Percentiles rank a stretch among this genome's conserved stretches.
Evolutionary conservation across 2,113 vertebrate species (phyloP).

Genomic region (Pseudois nayaur): DNA sequence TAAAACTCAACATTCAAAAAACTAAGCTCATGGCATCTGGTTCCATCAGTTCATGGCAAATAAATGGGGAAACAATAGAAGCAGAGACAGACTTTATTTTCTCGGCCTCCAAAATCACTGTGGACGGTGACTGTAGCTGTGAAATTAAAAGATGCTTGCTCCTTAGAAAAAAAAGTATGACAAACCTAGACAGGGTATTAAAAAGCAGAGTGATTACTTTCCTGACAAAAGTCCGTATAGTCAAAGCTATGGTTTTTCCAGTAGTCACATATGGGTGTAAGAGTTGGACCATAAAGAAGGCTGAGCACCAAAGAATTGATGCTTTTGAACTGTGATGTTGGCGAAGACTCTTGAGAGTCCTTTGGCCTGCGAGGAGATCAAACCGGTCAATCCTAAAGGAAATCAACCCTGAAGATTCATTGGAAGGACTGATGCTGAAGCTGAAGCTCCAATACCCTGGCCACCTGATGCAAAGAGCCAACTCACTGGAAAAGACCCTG

Average conservation of each 20-base stretch:
- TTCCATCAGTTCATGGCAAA: neutral
- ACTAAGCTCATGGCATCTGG: neutral
- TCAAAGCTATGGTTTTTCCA: neutral
- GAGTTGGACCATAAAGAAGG: neutral
- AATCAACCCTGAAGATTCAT: neutral
- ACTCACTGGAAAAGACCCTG: neutral
- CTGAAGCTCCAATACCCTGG: neutral
- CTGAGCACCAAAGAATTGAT: neutral
- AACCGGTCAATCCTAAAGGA: neutral
- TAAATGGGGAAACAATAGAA: neutral
- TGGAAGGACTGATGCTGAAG: neutral
- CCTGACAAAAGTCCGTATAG: accelerated
- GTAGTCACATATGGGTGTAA: neutral
- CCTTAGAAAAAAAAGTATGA: neutral
- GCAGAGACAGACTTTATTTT: neutral
- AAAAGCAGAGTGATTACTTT: neutral
- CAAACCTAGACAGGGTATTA: neutral
- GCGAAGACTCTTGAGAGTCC: neutral
- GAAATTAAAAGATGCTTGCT: neutral
- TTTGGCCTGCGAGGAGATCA: neutral
- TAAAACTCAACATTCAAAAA: neutral
- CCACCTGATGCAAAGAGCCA: neutral
- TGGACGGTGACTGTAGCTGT: neutral
- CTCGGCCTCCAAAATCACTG: neutral
- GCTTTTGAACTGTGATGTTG: neutral